These are phyloP conservation scores for Urechis unicinctus DNA, from an alignment of 2,888 invertebrate species.

Conservation along the genomic window DNA sequence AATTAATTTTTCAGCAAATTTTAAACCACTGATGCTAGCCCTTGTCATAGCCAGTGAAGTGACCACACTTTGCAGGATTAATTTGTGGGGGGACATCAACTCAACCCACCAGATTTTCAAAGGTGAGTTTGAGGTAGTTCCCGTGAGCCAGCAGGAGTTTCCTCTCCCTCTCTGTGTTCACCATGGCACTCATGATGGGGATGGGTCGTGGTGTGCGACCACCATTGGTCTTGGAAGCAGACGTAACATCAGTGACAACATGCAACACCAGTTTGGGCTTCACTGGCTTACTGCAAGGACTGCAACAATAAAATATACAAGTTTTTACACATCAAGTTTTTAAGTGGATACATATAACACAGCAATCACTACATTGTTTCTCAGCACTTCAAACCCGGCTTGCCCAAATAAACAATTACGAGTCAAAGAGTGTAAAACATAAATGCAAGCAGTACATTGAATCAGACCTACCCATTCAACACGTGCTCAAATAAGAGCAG, in stretches of 20 bases:
- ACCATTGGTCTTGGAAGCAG: too few relatives aligned
- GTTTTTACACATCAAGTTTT: neutral
- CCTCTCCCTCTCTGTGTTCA: slow-evolving; percentile 34
- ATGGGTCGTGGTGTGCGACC: slow-evolving; percentile 28
- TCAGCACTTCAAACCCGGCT: too few relatives aligned
- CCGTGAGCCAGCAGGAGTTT: slow-evolving; percentile 60
- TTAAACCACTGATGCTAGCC: too few relatives aligned
- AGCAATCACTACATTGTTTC: neutral
- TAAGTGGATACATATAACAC: neutral
- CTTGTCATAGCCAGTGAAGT: too few relatives aligned
- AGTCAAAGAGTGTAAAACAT: neutral
- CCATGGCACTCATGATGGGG: slow-evolving; percentile 30
- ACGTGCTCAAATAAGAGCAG: slow-evolving; percentile 72
- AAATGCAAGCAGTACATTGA: neutral
- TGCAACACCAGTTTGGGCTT: slow-evolving; percentile 35
- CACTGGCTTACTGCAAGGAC: slow-evolving; percentile 38
- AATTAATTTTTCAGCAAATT: neutral
- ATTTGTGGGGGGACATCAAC: too few relatives aligned
- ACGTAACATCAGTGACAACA: slow-evolving; percentile 26
- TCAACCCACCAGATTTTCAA: slow-evolving; percentile 59
- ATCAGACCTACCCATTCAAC: slow-evolving; percentile 63
- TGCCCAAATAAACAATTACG: neutral
- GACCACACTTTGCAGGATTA: too few relatives aligned
- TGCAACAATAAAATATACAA: slow-evolving; percentile 17
- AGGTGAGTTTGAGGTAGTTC: slow-evolving; percentile 56